Conservation (phyloP, 1,140 invertebrate species). For the Lepidurus packardi region DNA sequence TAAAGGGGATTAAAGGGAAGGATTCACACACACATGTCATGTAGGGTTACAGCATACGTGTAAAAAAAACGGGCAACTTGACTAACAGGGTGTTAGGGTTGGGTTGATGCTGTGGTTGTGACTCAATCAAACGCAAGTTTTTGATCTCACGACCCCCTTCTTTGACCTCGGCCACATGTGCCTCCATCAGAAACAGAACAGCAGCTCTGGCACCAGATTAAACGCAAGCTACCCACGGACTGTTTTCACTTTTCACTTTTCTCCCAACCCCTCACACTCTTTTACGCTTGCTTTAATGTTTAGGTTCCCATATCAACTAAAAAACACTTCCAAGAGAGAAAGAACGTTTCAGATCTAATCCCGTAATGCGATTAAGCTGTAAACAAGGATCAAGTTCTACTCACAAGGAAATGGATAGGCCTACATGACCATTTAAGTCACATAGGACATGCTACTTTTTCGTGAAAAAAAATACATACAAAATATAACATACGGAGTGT, state of each 20-base stretch:
- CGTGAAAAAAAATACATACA: background rate
- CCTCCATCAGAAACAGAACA: background rate
- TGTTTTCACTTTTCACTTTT: background rate
- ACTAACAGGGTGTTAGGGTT: background rate
- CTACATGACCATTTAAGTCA: background rate
- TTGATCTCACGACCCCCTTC: conserved; percentile 20
- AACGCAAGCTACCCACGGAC: conserved; percentile 12
- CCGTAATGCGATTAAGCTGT: conserved; percentile 15
- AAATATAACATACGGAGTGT: too few species aligned
- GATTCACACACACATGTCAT: conserved; percentile 10
- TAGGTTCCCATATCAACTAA: background rate
- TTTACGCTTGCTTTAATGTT: background rate
- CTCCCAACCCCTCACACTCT: background rate
- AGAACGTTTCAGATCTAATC: conserved; percentile 8
- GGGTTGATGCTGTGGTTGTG: conserved; percentile 17
- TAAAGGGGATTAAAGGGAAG: background rate
- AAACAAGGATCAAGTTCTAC: conserved; percentile 9
- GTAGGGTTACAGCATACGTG: conserved; percentile 11
- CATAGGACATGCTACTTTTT: background rate
- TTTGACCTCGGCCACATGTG: conserved; percentile 9
- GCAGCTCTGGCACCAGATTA: background rate
- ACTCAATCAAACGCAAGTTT: conserved; percentile 22
- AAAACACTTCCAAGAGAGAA: background rate
- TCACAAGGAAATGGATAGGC: background rate
- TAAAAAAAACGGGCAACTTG: background rate